These are phyloP conservation scores for Amblyjoppa fuscipennis DNA, from an alignment of 2,888 invertebrate species.

Conservation along the genomic window DNA sequence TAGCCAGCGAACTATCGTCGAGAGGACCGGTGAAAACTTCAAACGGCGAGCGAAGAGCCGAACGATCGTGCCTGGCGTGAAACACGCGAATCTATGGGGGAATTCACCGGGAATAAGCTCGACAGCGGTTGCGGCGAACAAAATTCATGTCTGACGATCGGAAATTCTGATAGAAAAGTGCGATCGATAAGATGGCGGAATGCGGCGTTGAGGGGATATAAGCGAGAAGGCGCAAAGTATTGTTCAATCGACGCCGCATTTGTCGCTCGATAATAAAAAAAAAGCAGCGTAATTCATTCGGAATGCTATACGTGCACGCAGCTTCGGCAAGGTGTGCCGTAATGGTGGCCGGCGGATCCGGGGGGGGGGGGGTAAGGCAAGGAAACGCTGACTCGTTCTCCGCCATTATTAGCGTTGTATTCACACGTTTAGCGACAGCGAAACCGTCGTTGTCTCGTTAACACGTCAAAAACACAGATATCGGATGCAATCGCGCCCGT, in stretches of 20 bases:
- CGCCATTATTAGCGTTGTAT: constrained; percentile 59
- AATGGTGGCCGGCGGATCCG: constrained; percentile 39
- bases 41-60: background rate
- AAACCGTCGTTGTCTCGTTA: background rate
- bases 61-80: too few relatives aligned
- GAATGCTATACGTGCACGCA: background rate
- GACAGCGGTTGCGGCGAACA: constrained; percentile 23
- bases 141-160: constrained; percentile 7
- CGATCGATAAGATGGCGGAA: constrained; percentile 61
- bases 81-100: background rate
- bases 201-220: background rate
- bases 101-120: background rate
- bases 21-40: background rate
- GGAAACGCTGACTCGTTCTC: constrained; percentile 52
- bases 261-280: background rate
- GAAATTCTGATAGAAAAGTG: constrained; percentile 37
- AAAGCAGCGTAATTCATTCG: constrained; percentile 5
- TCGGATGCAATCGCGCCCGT: background rate
- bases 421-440: constrained; percentile 46
- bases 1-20: background rate
- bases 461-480: background rate
- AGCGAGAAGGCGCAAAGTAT: background rate
- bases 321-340: constrained; percentile 41
- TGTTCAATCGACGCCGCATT: background rate
- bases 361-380: constrained; percentile 35